Base-by-base conservation (phyloP, 2,888 invertebrate genomes). In the Buathra laborator region DNA sequence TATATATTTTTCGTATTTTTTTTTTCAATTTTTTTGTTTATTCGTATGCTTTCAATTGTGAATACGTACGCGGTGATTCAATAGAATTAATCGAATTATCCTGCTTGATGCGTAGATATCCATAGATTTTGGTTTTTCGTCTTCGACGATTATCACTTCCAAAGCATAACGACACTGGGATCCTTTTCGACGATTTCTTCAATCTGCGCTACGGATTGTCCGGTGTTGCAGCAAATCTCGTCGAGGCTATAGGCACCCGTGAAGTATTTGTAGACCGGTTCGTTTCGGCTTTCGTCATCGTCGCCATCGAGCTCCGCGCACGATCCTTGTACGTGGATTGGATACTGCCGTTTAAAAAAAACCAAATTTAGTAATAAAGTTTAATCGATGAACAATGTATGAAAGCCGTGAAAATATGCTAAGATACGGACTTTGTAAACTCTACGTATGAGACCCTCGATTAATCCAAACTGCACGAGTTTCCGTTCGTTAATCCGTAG, bases 161-260 rank as follows among this genome's bases (percentile, higher is more conserved):
- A 97, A 86, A 98, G 96, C 89, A 98, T 95, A 70, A 96, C 95
- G 81, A 98, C 96, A 94, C 97, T 97, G 43, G 97, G 96, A 94
- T 98, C 98, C 84, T 96, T 96, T 90, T 98, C 98, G 19, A 98
- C 96, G 85, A 97, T 96, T 88, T 97, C 97, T 90, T 98, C 97
- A 74, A 98, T 95, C 84, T 97, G 96, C 59, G 96, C 96, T 6
- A 96, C 95, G 78, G 96, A 96, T 62, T 97, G 95, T 16, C 97
- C 96, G 10, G 97, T 97, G 81, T 97, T 95, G 92, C 98, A 98
- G 94, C 99, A 98, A 90, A 99, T 98, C 94, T 98, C 98, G 94
- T 99, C 99, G 81, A 97, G 95, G 92, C 97, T 97, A 86, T 97
- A 96, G 0, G 95, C 94, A 0, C 99, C 99, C 64, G 97, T 97